Base-by-base conservation (phyloP, 1,140 invertebrate genomes). In the Diachasma alloeum region DNA sequence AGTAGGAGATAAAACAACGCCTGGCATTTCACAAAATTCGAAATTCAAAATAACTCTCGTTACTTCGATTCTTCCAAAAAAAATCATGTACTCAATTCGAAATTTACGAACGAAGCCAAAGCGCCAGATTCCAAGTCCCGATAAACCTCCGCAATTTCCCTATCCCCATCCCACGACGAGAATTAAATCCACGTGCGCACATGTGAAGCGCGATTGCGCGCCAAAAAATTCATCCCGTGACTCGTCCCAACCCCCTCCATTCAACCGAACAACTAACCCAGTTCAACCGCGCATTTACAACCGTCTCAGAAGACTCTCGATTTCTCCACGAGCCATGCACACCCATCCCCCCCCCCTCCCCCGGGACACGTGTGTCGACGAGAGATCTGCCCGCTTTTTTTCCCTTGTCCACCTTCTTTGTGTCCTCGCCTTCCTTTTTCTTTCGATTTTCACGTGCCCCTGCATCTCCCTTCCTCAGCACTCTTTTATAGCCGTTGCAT, bases 391-490 rank as follows among this genome's bases (percentile, higher is more conserved):
- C 71, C 69, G 44, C 70, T 53, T 36, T 72, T 72, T 72, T 37
- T 56, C n/a, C 15, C 73, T 63, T 44, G 13, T 71, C 48, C 36
- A 37, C 56, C 68, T 59, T 71, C 44, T 44, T 31, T 39, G 36
- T 63, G 56, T 74, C 63, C 11, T 67, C 53, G 67, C 22, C 75
- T 31, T 66, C 31, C 75, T 24, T 39, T 76, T 70, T 74, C n/a
- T 59, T 39, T 76, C 17, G 56, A 42, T 48, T 70, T 70, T 53
- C 68, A 53, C 46, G 22, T 26, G 31, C 6, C 56, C 39, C 66
- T 31, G 10, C 19, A 63, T 26, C 15, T 26, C 22, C 11, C 19
- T 6, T 63, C 24, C 8, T 19, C 48, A 22, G 1, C 9, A 63
- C 6, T 56, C 46, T 13, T 68, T 13, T 31, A 39, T 48, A 59